Evolutionary conservation across 2,113 vertebrate species (phyloP), one percentile per base, ranked within the genome.

Genomic region (Daboia siamensis): DNA sequence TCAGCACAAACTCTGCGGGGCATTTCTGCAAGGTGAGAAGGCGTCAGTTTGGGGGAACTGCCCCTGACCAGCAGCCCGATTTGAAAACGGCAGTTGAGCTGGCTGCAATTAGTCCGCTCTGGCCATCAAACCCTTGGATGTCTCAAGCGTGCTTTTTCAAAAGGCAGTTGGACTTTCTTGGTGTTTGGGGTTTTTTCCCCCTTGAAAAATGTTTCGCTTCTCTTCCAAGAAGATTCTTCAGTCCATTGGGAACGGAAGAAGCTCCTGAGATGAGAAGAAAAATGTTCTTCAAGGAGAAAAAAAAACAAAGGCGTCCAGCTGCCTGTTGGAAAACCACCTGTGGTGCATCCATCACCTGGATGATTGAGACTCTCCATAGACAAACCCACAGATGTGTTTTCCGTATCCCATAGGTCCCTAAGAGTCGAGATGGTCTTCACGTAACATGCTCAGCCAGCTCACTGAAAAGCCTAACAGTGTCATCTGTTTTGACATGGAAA

Each of bases 1-100:
- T 98, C 93, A 97, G 92, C 91, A 97, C 95, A 94, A 98, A 97
- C 24, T 96, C 97, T 57, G 97, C 97, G 2, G 97, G 98, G 87
- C 97, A 95, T 94, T 97, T 99, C 99, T 99, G 94, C 88, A 95
- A 96, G 33, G 33, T 3, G 29, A n/a, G 39, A 61, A 64, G 52
- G n/a, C 2, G 33, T 23, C 17, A 26, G 1, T 89, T 57, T 91
- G 48, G 48, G 26, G 94, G 39, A 88, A 46, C 15, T 26, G 11
- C 1, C 11, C 57, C 26, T 7, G 51, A 59, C 33, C 1, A 12
- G 23, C 54, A n/a, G 29, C 5, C 12, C 64, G 1, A 4, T 29
- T 17, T 29, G 7, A 84, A 84, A 55, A 84, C 33, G 10, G 23
- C 51, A 26, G 52, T 4, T 44, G 7, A 11, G n/a, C 10, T 55